phyloP scores from a whole-genome alignment of 2,797 vertebrate genomes.

The Mallotus villosus region DNA sequence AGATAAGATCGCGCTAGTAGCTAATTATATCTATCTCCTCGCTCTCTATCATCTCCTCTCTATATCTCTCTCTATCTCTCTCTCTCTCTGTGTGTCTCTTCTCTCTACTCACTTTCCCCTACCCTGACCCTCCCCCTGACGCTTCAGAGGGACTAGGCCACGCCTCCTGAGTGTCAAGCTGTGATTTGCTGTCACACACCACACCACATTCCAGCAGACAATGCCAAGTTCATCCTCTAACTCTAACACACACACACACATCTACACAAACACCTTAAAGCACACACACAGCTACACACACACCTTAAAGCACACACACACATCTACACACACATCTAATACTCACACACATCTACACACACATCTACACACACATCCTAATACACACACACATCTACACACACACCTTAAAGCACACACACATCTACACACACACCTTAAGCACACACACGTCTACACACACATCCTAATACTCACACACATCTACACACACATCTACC shows the following conservation, averaged over 20 bases:
- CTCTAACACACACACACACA: conserved; percentile 1
- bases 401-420: too few species aligned
- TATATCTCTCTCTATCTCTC: too few species aligned
- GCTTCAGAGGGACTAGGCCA: conserved; percentile 75
- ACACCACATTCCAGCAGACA: not conserved
- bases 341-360: not conserved
- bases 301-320: not conserved
- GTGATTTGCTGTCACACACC: conserved; percentile 59
- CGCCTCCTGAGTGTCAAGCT: conserved; percentile 65
- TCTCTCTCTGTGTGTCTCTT: too few species aligned
- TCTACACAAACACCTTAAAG: not conserved
- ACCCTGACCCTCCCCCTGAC: not conserved
- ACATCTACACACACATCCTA: conserved; percentile 6
- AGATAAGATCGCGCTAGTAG: too few species aligned
- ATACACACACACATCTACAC: not conserved
- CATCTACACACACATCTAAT: too few species aligned
- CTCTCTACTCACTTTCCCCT: too few species aligned
- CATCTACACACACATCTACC: not conserved
- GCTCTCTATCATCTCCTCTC: too few species aligned
- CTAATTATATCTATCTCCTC: too few species aligned
- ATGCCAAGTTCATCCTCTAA: conserved; percentile 2
- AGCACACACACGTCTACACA: not conserved
- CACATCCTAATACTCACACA: too few species aligned
- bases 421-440: too few species aligned
- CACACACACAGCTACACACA: not conserved